Base-by-base conservation (phyloP, 2,888 invertebrate species). In the Chrysotoxum bicinctum region DNA sequence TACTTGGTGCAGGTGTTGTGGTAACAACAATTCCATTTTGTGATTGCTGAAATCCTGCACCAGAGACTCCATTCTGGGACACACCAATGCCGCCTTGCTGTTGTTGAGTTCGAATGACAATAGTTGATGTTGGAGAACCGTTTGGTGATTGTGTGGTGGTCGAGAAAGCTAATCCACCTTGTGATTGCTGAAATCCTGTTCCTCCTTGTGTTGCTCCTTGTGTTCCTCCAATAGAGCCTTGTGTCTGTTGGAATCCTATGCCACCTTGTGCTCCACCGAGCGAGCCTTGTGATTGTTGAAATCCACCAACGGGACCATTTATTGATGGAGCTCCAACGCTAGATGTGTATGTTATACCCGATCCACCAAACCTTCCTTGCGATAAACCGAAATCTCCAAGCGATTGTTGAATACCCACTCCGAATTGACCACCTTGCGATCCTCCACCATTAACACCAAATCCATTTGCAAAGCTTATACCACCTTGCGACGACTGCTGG, bases 261-360 rank as follows among this genome's bases (percentile, higher is more conserved):
- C 30, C 19, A n/a, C 60, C 60, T 6, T 37, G 60, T 1, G 21
- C 5, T 40, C 37, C 60, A 23, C 60, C 60, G 0, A 60, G 5
- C 12, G 21, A 14, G 10, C 40, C 40, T 40, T 60, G 60, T 85
- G 87, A 50, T 73, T 85, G 68, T 66, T 83, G 50, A 52, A 43
- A 19, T 37, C 19, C 58, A 45, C 54, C 56, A 16, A 5, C 30
- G 54, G 50, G 14, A 52, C 60, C 30, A 50, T 54, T 12, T 19
- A 66, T 60, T 2, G 77, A 64, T 21, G 74, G 48, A 60, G 12
- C 4, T 32, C 30, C 56, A 26, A 43, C 40, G 19, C 37, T 54
- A 5, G 56, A 30, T n/a, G 40, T 43, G 6, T 19, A 40, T 14
- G 70, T 64, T 45, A 35, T 50, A 2, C 68, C 48, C 3, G 69